phyloP scores from a whole-genome alignment of 1,140 invertebrate genomes.

The Pararge aegeria region DNA sequence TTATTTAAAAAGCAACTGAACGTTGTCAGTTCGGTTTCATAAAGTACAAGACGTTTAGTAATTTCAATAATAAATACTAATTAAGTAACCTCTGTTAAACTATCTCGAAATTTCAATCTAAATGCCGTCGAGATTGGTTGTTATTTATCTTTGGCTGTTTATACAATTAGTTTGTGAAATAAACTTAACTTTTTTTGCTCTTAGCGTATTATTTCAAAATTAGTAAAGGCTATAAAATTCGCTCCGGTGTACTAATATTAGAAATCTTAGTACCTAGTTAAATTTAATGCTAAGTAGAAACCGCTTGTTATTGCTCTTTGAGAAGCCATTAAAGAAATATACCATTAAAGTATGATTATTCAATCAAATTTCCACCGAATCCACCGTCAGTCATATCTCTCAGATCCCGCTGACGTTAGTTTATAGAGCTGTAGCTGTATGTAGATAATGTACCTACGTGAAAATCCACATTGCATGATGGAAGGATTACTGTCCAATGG shows the following conservation, averaged over 20 bases:
- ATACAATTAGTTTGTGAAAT: constrained; percentile 1
- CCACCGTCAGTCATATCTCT: too few relatives aligned
- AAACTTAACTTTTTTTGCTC: neutral
- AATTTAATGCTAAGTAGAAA: neutral
- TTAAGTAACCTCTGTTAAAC: neutral
- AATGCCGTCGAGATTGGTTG: neutral
- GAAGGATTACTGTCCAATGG: too few relatives aligned
- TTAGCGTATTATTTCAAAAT: neutral
- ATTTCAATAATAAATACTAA: neutral
- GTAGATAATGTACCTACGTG: too few relatives aligned
- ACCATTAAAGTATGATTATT: too few relatives aligned
- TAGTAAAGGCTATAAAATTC: neutral
- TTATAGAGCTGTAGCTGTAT: too few relatives aligned
- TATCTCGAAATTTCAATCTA: neutral
- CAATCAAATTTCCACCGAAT: too few relatives aligned
- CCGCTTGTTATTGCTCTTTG: neutral
- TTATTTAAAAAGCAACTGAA: too few relatives aligned
- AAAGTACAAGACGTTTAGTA: neutral
- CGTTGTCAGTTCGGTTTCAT: neutral
- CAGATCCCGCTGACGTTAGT: too few relatives aligned
- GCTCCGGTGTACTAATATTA: neutral
- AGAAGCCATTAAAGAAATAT: neutral
- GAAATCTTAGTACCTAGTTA: neutral
- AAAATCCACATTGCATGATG: too few relatives aligned
- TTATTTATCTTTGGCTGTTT: neutral